Conservation (phyloP, 2,113 vertebrate genomes). For the Isurus oxyrinchus region DNA sequence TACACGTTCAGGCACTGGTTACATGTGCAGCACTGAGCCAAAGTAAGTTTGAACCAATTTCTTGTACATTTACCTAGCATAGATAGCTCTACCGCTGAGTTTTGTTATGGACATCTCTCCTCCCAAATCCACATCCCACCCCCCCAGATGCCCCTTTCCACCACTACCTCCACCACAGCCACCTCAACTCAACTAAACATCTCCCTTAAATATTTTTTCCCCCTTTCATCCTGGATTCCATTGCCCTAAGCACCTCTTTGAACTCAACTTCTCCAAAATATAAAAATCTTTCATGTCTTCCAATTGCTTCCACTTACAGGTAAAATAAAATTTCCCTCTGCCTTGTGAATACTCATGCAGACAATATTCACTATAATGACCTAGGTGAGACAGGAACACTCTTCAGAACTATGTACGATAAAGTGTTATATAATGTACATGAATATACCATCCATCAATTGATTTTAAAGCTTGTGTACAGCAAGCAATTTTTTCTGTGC, state of each 20-base stretch:
- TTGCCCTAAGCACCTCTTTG: too few relatives aligned
- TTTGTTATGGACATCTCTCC: not conserved
- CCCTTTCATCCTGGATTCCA: too few relatives aligned
- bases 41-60: not conserved
- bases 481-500: not conserved
- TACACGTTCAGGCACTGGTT: not conserved
- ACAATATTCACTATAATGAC: not conserved
- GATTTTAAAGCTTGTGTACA: not conserved
- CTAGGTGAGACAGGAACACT: not conserved
- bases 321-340: not conserved
- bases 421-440: not conserved
- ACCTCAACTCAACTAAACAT: too few relatives aligned
- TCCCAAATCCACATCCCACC: not conserved
- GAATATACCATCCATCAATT: not conserved
- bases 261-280: too few relatives aligned
- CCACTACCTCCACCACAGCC: too few relatives aligned
- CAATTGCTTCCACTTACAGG: not conserved
- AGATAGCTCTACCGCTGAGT: not conserved
- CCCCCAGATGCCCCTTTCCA: too few relatives aligned
- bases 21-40: not conserved
- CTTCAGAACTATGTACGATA: not conserved
- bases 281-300: too few relatives aligned
- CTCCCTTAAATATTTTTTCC: too few relatives aligned
- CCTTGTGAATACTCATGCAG: not conserved
- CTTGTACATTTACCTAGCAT: not conserved